Conservation (phyloP, 2,113 vertebrate species). For the Castor canadensis region DNA sequence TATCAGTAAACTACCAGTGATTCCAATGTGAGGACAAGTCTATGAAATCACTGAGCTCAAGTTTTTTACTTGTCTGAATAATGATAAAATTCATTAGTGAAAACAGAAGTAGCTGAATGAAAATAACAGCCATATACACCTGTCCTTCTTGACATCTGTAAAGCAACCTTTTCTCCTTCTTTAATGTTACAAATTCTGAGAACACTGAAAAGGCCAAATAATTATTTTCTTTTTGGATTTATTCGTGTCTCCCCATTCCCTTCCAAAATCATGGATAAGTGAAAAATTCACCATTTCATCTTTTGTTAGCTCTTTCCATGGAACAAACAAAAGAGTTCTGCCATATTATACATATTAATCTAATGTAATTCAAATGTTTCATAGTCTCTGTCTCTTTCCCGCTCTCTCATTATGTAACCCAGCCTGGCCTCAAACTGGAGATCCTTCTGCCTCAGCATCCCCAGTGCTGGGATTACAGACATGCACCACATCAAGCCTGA, state of each 20-base stretch:
- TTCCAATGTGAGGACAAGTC: background rate
- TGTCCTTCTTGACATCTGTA: constrained; percentile 5
- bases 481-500: background rate
- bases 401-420: background rate
- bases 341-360: constrained; percentile 11
- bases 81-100: constrained; percentile 25
- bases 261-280: constrained; percentile 27
- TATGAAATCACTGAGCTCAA: constrained; percentile 1
- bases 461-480: background rate
- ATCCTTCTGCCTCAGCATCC: background rate
- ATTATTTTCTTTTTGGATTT: constrained; percentile 42
- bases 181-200: constrained; percentile 45
- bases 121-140: background rate
- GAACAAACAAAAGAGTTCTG: constrained; percentile 35
- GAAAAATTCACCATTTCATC: constrained; percentile 19
- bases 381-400: too few relatives aligned
- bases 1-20: background rate
- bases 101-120: background rate
- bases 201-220: constrained; percentile 37
- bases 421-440: background rate
- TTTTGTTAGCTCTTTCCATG: constrained; percentile 30
- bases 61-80: constrained; percentile 26
- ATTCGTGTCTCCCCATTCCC: background rate
- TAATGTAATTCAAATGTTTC: constrained; percentile 38
- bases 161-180: background rate